Evolutionary conservation across 2,797 vertebrate genomes (phyloP).

Genomic region (Sebastes paucispinis): DNA sequence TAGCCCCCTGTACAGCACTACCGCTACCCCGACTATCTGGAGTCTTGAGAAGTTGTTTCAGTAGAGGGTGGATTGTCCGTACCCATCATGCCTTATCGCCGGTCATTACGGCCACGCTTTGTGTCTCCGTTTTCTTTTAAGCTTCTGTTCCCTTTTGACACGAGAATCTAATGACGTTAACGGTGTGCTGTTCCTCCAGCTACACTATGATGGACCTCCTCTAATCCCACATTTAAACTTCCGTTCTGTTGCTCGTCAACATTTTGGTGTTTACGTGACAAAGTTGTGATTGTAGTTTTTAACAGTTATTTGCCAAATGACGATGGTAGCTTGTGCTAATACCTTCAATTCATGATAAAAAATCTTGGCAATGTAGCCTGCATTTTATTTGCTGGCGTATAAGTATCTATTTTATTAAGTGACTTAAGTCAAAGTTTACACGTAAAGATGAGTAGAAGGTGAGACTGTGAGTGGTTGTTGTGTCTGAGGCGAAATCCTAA

Average conservation of each 20-base stretch:
- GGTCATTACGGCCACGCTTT: slow-evolving; percentile 17
- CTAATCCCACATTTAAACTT: slow-evolving; percentile 19
- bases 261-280: slow-evolving; percentile 41
- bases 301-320: slow-evolving; percentile 57
- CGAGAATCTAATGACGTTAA: slow-evolving; percentile 23
- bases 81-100: slow-evolving; percentile 61
- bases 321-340: slow-evolving; percentile 38
- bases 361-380: slow-evolving; percentile 36
- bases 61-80: slow-evolving; percentile 61
- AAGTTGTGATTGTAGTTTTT: slow-evolving; percentile 59
- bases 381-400: slow-evolving; percentile 40
- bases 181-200: slow-evolving; percentile 4
- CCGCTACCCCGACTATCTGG: slow-evolving; percentile 68
- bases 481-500: slow-evolving; percentile 50
- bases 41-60: slow-evolving; percentile 78
- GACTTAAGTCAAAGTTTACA: slow-evolving; percentile 67
- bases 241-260: slow-evolving; percentile 37
- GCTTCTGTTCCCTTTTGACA: neutral
- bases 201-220: slow-evolving; percentile 23
- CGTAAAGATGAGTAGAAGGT: slow-evolving; percentile 24
- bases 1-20: slow-evolving; percentile 73
- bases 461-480: slow-evolving; percentile 35
- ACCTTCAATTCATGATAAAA: slow-evolving; percentile 49
- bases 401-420: slow-evolving; percentile 51
- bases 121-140: slow-evolving; percentile 10